phyloP scores from a whole-genome alignment of 2,888 invertebrate genomes.

The Julus scandinavius region DNA sequence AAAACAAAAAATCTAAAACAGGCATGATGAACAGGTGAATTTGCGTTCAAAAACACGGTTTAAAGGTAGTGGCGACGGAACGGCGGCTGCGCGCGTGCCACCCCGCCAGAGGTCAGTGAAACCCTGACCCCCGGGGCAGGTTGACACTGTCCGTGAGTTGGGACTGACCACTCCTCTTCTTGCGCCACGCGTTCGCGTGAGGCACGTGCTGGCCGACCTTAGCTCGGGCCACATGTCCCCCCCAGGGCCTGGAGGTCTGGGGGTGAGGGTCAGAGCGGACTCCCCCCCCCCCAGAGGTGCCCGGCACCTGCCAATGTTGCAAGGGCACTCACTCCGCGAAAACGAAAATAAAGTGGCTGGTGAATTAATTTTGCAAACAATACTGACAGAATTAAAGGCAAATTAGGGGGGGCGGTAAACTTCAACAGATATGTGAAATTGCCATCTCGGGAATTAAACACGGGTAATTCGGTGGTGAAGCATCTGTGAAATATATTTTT shows the following conservation, averaged over 20 bases:
- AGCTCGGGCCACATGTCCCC: slow-evolving; percentile 7
- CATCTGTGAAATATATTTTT: not conserved
- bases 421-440: not conserved
- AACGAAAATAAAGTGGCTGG: not conserved
- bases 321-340: not conserved
- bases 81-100: slow-evolving; percentile 37
- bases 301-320: not conserved
- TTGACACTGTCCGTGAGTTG: slow-evolving; percentile 18
- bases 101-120: not conserved
- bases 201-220: slow-evolving; percentile 9
- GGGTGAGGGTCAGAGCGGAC: not conserved
- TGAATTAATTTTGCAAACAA: not conserved
- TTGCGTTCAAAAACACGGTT: not conserved
- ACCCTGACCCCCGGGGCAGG: not conserved
- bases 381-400: not conserved
- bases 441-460: not conserved
- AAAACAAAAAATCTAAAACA: not conserved
- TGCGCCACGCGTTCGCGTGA: not conserved
- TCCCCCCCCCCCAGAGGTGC: not conserved
- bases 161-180: not conserved
- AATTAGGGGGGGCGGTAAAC: not conserved
- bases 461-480: not conserved
- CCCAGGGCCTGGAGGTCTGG: not conserved
- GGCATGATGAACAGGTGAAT: not conserved
- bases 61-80: not conserved